These are phyloP conservation scores for Elachura formosa DNA, from an alignment of 2,113 vertebrate species.

Conservation along the genomic window DNA sequence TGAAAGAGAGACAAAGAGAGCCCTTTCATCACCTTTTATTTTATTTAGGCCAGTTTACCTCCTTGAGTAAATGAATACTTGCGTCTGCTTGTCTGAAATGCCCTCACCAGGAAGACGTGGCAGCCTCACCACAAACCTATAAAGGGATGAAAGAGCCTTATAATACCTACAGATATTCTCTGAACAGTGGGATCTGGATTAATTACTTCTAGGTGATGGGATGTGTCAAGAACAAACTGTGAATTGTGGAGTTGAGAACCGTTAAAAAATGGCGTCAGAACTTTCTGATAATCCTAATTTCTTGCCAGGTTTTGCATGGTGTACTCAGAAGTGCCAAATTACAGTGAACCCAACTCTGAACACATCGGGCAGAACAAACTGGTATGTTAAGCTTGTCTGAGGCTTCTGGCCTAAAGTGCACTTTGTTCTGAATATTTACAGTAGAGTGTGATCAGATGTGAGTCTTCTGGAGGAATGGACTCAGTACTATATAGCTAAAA, in stretches of 20 bases:
- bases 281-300: not conserved
- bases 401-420: not conserved
- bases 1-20: not conserved
- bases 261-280: not conserved
- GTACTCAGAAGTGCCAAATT: slow-evolving; percentile 98
- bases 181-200: not conserved
- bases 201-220: not conserved
- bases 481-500: not conserved
- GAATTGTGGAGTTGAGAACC: not conserved
- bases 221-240: not conserved
- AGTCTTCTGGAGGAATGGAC: not conserved
- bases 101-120: not conserved
- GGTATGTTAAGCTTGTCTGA: slow-evolving; percentile 69
- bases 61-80: not conserved
- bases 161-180: not conserved
- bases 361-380: slow-evolving; percentile 85
- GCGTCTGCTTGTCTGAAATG: not conserved
- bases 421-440: not conserved
- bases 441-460: not conserved
- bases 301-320: slow-evolving; percentile 95
- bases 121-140: not conserved
- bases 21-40: not conserved
- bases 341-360: slow-evolving; percentile 94
- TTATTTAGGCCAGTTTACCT: not conserved
- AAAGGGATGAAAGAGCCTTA: not conserved